Evolutionary conservation across 2,797 vertebrate species (phyloP).

Genomic region (Lophotriccus pileatus): DNA sequence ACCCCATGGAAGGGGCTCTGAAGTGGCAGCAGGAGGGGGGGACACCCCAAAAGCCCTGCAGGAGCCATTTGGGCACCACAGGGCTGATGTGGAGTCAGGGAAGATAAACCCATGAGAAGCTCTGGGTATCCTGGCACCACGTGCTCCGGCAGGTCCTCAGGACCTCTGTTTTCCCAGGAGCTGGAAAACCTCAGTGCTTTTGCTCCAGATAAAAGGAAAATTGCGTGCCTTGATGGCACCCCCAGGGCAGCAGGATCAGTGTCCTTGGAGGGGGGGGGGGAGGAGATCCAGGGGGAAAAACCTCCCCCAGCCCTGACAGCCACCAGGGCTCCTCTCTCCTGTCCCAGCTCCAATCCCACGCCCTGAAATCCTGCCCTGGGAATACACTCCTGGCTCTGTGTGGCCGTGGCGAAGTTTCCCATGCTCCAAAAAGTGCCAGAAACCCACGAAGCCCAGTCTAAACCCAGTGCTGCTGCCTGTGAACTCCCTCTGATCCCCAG

Average conservation of each 20-base stretch:
- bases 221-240: background rate
- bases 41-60: background rate
- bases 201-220: background rate
- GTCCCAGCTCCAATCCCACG: background rate
- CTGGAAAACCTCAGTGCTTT: background rate
- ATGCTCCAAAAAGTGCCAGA: background rate
- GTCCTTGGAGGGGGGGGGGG: background rate
- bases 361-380: background rate
- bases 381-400: background rate
- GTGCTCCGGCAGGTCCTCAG: background rate
- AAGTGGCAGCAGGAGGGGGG: background rate
- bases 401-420: background rate
- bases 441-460: background rate
- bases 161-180: background rate
- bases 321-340: background rate
- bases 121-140: rapidly evolving
- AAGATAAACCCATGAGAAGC: background rate
- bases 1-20: background rate
- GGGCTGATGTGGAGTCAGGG: background rate
- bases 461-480: background rate
- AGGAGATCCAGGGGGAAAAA: background rate
- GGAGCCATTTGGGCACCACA: background rate
- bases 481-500: background rate
- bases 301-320: background rate
- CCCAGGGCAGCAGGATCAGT: background rate